Percentiles rank a stretch among this genome's conserved stretches.
phyloP scores from a whole-genome alignment of 2,797 vertebrate species.

The Crax fasciolata region DNA sequence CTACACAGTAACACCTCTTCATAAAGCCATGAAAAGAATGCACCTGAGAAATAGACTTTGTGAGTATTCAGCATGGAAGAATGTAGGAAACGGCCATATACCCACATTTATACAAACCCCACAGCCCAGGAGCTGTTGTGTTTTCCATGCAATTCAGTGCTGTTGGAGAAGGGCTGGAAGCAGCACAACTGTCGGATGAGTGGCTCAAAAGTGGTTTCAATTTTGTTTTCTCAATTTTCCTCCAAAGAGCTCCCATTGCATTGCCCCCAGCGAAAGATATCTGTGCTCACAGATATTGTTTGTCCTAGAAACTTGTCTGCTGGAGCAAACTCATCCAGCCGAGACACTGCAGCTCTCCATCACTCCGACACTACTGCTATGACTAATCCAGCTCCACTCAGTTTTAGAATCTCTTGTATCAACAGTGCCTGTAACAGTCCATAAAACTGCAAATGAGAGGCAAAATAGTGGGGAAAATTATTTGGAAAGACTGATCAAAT shows the following conservation, averaged over 20 bases:
- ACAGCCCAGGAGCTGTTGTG: background rate
- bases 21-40: background rate
- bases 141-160: background rate
- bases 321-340: background rate
- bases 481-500: background rate
- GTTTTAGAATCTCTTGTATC: background rate
- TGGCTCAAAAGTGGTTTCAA: background rate
- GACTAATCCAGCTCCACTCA: background rate
- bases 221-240: background rate
- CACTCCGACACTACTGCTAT: background rate
- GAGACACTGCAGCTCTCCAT: background rate
- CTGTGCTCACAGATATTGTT: background rate
- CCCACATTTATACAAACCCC: background rate
- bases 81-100: background rate
- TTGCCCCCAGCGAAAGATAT: background rate
- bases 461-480: rapidly evolving
- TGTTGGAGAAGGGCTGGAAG: background rate
- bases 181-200: background rate
- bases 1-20: background rate
- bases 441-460: background rate
- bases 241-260: background rate
- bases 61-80: background rate
- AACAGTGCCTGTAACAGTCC: background rate
- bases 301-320: slow-evolving; percentile 2
- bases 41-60: background rate